These are phyloP conservation scores for Scaptomyza cyrtandrae DNA, from an alignment of 2,888 invertebrate genomes.

Conservation along the genomic window DNA sequence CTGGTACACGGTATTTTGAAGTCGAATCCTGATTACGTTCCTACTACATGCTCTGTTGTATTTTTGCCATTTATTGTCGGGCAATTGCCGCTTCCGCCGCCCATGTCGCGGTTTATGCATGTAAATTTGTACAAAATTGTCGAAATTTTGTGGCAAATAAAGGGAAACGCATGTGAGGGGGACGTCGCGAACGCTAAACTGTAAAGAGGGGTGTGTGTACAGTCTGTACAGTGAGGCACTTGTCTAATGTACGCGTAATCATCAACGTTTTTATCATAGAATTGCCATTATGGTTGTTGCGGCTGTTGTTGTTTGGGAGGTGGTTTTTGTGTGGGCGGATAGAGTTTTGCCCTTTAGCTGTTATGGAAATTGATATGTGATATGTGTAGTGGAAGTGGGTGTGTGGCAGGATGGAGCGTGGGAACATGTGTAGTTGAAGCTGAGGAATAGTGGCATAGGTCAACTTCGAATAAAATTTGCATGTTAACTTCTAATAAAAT, in stretches of 20 bases:
- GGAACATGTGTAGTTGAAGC: slow-evolving; percentile 25
- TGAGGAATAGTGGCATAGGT: slow-evolving; percentile 21
- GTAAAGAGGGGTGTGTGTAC: slow-evolving; percentile 15
- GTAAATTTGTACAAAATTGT: slow-evolving; percentile 81
- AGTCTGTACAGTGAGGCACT: slow-evolving; percentile 39
- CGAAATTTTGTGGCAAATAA: slow-evolving; percentile 81
- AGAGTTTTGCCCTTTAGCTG: slow-evolving; percentile 36
- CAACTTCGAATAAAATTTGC: not conserved
- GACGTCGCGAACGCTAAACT: not conserved
- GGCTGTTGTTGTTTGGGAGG: slow-evolving; percentile 18
- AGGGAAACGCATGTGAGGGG: slow-evolving; percentile 28
- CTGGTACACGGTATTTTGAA: not conserved
- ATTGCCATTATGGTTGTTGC: slow-evolving; percentile 51
- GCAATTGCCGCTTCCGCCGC: slow-evolving; percentile 76
- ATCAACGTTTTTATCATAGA: slow-evolving; percentile 66
- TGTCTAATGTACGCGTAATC: slow-evolving; percentile 77
- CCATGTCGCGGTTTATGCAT: slow-evolving; percentile 73
- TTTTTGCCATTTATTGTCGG: slow-evolving; percentile 68
- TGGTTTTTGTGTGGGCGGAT: slow-evolving; percentile 22
- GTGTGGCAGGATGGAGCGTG: slow-evolving; percentile 19
- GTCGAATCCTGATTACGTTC: not conserved
- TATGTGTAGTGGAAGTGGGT: slow-evolving; percentile 6
- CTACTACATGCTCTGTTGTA: slow-evolving; percentile 20
- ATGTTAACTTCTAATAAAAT: not conserved
- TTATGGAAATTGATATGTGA: slow-evolving; percentile 64